Evolutionary conservation across 1,140 invertebrate species (phyloP), one percentile per base, ranked within the genome.

Genomic region (Zaprionus inermis): DNA sequence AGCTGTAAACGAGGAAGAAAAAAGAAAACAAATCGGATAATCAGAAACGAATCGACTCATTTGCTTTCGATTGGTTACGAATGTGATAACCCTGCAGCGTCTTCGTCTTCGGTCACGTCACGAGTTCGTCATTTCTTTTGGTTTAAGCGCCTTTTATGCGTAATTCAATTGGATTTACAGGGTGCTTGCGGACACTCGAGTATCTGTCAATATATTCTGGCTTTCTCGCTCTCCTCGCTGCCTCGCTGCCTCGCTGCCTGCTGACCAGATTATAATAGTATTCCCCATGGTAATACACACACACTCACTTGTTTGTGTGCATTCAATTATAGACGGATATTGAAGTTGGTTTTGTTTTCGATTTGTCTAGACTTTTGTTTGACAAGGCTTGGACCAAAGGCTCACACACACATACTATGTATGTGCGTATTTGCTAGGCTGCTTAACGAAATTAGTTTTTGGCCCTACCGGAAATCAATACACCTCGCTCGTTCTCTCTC

Each of bases 131-230:
- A 67, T 88, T 86, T 86, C 77, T 70, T 89, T 88, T 79, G 73
- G 54, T 74, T 88, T 89, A 88, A 88, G 83, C 83, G 83, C 83
- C 83, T 89, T 78, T 89, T 82, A 88, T 88, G 83, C 83, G 79
- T 89, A 89, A 89, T 88, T 88, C 83, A 89, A 89, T 88, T 83
- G 77, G 84, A 80, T 88, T 88, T 88, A 88, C 83, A 88, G 83
- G 83, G 84, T 88, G 83, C 83, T 88, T 88, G 79, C 69, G 84
- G 84, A 88, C 83, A 88, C 83, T 88, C 83, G 83, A 88, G 83
- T 89, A 67, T 88, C 84, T 88, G 84, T 88, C 83, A 88, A 88
- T 89, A 82, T 88, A 69, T 56, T 58, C 34, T 28, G 24, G 24
- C 24, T 1, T 12, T 9, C 18, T 44, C 24, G 12, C 38, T 30